These are phyloP conservation scores for Paracentrotus lividus DNA, from an alignment of 53 echinoderm and acorn worm species.

Conservation along the genomic window DNA sequence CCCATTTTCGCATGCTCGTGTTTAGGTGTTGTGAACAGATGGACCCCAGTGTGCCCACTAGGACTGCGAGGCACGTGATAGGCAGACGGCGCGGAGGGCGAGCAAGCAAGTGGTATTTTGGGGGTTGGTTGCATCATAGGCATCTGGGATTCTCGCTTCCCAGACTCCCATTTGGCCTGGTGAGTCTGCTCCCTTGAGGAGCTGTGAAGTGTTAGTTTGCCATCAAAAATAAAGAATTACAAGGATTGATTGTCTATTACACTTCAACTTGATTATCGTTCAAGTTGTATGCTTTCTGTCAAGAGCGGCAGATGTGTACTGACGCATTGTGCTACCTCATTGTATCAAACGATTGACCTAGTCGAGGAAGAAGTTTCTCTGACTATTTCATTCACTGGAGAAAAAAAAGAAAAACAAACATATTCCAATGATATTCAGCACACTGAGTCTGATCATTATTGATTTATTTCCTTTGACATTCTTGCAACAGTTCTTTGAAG, in stretches of 20 bases:
- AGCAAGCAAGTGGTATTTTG: slow-evolving; percentile 69
- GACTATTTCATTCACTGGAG: too few species aligned
- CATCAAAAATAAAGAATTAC: background rate
- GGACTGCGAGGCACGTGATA: too few species aligned
- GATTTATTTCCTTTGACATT: too few species aligned
- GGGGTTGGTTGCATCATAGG: slow-evolving; percentile 56
- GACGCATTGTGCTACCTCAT: background rate
- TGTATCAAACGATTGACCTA: background rate
- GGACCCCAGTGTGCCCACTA: slow-evolving; percentile 30
- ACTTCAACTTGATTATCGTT: background rate
- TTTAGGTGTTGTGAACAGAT: slow-evolving; percentile 15
- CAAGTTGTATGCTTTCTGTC: background rate
- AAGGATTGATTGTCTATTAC: background rate
- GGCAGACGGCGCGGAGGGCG: slow-evolving; percentile 27
- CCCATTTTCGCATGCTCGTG: background rate
- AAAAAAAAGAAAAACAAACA: too few species aligned
- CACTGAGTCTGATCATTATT: too few species aligned
- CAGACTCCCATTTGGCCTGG: slow-evolving; percentile 20
- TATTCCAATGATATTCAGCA: too few species aligned
- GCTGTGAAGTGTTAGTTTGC: background rate
- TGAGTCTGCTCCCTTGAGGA: background rate
- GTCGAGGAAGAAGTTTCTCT: too few species aligned
- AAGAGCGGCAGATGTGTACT: background rate
- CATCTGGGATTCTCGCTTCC: slow-evolving; percentile 54
- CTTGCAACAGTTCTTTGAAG: too few species aligned